Percentiles rank a stretch among this genome's conserved stretches.
phyloP scores from a whole-genome alignment of 2,113 vertebrate species.

The Leptobrachium ailaonicum region DNA sequence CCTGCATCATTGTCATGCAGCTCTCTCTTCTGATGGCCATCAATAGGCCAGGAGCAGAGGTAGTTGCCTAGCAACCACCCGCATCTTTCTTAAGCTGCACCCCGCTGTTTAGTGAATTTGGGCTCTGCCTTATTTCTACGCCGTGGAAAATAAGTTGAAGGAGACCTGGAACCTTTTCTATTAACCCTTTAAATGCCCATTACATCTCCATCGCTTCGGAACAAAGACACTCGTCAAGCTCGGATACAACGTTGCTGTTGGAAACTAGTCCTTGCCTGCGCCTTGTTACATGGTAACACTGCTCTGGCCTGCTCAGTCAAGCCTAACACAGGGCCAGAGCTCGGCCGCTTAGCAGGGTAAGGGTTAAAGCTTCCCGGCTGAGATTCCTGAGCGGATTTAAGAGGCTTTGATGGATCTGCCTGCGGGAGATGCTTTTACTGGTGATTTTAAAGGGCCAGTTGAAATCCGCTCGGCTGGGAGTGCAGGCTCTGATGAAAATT shows the following conservation, averaged over 20 bases:
- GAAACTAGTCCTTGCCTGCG: too few species aligned
- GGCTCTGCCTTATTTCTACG: conserved; percentile 2
- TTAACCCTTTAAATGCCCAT: conserved; percentile 12
- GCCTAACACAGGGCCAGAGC: too few species aligned
- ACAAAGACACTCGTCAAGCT: too few species aligned
- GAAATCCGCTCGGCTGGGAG: conserved; percentile 33
- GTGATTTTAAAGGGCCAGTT: conserved; percentile 37
- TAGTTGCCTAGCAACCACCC: conserved; percentile 43
- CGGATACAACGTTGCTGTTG: too few species aligned
- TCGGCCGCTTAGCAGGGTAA: background rate
- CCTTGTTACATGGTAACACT: too few species aligned
- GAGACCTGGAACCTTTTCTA: conserved; percentile 23
- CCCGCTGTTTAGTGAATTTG: conserved; percentile 36
- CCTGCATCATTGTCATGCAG: background rate
- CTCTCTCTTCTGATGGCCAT: background rate
- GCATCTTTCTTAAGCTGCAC: conserved; percentile 18
- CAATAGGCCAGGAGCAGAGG: background rate
- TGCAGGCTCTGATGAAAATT: conserved; percentile 16
- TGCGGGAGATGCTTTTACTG: conserved; percentile 36
- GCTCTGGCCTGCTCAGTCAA: too few species aligned
- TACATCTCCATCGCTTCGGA: background rate
- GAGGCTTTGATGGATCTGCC: conserved; percentile 45
- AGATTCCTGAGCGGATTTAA: conserved; percentile 45
- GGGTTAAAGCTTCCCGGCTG: conserved; percentile 38
- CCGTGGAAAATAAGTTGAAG: conserved; percentile 34